Evolutionary conservation across 2,888 invertebrate genomes (phyloP).

Genomic region (Oxytorus armatus): DNA sequence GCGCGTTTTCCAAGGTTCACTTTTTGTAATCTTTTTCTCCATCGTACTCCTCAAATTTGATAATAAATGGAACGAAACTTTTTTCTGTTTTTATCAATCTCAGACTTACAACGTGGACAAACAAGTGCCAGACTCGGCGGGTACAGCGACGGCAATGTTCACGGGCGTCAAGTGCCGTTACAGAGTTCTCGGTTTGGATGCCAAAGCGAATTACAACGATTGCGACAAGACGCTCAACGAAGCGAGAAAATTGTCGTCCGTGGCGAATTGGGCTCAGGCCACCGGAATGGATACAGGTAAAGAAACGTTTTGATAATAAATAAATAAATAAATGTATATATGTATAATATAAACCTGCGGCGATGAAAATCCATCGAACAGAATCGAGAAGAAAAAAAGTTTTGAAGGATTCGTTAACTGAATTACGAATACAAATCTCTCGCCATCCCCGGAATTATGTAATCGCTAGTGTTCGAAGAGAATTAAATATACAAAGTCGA

Average conservation of each 20-base stretch:
- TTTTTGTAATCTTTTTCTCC: background rate
- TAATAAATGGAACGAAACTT: background rate
- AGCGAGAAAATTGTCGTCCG: constrained; percentile 83
- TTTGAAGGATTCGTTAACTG: background rate
- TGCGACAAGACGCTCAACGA: constrained; percentile 83
- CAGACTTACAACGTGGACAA: constrained; percentile 90
- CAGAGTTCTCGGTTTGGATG: constrained; percentile 86
- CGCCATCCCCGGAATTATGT: too few relatives aligned
- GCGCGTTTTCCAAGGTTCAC: constrained; percentile 87
- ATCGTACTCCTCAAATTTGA: background rate
- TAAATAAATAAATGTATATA: background rate
- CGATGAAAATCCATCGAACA: too few relatives aligned
- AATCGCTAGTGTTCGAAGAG: too few relatives aligned
- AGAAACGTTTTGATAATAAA: constrained; percentile 32
- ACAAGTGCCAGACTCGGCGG: constrained; percentile 90
- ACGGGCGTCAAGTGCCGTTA: constrained; percentile 88
- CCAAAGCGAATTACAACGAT: constrained; percentile 81
- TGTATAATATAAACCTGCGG: too few relatives aligned
- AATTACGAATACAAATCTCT: too few relatives aligned
- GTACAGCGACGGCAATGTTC: constrained; percentile 89
- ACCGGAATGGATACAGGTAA: constrained; percentile 86
- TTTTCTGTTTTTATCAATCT: too few relatives aligned
- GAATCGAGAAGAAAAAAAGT: background rate
- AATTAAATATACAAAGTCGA: too few relatives aligned
- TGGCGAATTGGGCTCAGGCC: constrained; percentile 87